Conservation (phyloP, 2,797 vertebrate species). For the Acrossocheilus wenchowensis region DNA sequence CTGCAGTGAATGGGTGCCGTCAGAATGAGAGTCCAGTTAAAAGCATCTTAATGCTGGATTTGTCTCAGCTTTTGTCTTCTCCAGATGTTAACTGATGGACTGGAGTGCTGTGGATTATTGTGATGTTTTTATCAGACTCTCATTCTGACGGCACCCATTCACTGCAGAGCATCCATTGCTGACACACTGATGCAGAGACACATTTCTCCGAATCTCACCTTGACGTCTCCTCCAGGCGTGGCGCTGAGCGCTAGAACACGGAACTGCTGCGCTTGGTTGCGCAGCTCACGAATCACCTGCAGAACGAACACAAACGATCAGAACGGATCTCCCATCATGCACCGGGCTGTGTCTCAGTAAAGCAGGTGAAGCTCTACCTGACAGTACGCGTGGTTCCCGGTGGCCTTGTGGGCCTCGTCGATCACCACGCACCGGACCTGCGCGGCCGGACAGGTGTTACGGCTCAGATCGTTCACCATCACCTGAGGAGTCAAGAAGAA, state of each 20-base stretch:
- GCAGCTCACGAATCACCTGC: constrained; percentile 90
- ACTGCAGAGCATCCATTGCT: no score
- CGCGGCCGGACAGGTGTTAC: constrained; percentile 85
- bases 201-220: constrained; percentile 73
- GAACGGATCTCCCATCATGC: not conserved
- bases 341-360: not conserved
- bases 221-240: constrained; percentile 91
- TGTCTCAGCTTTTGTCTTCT: no score
- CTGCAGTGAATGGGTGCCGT: not conserved
- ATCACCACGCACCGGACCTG: constrained; percentile 93
- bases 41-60: no score
- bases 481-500: constrained; percentile 97
- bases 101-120: no score
- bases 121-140: no score
- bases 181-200: no score
- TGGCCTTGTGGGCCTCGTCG: constrained; percentile 96
- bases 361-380: constrained; percentile 74
- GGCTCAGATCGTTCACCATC: constrained; percentile 93
- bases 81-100: no score
- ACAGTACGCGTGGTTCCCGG: constrained; percentile 95
- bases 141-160: not conserved
- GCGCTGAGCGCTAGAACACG: constrained; percentile 93
- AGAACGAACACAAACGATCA: not conserved
- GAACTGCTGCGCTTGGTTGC: constrained; percentile 86
- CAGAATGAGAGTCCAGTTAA: not conserved